Percentiles rank a stretch among this genome's conserved stretches.
Evolutionary conservation across 2,888 invertebrate species (phyloP).

Genomic region (Carpatolechia fugitivella): DNA sequence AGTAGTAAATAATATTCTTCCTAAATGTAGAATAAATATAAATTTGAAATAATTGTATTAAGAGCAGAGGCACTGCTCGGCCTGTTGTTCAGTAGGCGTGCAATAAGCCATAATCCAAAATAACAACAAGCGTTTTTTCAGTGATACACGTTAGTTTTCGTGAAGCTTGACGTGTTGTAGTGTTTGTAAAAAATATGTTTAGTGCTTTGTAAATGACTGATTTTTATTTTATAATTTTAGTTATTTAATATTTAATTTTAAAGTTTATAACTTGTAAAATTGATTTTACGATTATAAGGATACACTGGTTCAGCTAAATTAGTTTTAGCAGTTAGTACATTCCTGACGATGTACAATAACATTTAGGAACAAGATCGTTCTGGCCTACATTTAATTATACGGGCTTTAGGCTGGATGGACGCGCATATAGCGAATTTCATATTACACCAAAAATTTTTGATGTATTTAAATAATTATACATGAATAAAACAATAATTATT

Average conservation of each 20-base stretch:
- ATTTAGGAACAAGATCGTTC: slow-evolving; percentile 41
- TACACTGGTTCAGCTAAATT: slow-evolving; percentile 44
- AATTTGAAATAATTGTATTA: not conserved
- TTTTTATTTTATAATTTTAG: slow-evolving; percentile 56
- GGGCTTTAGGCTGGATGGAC: slow-evolving; percentile 43
- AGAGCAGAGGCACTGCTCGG: not conserved
- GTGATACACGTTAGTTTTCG: slow-evolving; percentile 21
- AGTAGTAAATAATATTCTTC: not conserved
- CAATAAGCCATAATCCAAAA: slow-evolving; percentile 52
- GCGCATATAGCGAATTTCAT: slow-evolving; percentile 58
- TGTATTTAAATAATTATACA: slow-evolving; percentile 72
- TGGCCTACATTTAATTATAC: slow-evolving; percentile 43
- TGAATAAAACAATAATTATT: slow-evolving; percentile 63
- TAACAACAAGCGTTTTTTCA: slow-evolving; percentile 29
- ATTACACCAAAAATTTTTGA: slow-evolving; percentile 73
- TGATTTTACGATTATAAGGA: slow-evolving; percentile 34
- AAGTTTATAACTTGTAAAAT: slow-evolving; percentile 42
- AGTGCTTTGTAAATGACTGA: slow-evolving; percentile 68
- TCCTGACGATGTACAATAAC: slow-evolving; percentile 71
- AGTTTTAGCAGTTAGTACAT: slow-evolving; percentile 63
- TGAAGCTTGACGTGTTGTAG: slow-evolving; percentile 23
- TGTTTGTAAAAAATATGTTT: slow-evolving; percentile 44
- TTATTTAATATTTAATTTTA: slow-evolving; percentile 61
- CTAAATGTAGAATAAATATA: not conserved
- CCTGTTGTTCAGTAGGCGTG: slow-evolving; percentile 35